Evolutionary conservation across 2,888 invertebrate genomes (phyloP).

Genomic region (Tholera decimalis): DNA sequence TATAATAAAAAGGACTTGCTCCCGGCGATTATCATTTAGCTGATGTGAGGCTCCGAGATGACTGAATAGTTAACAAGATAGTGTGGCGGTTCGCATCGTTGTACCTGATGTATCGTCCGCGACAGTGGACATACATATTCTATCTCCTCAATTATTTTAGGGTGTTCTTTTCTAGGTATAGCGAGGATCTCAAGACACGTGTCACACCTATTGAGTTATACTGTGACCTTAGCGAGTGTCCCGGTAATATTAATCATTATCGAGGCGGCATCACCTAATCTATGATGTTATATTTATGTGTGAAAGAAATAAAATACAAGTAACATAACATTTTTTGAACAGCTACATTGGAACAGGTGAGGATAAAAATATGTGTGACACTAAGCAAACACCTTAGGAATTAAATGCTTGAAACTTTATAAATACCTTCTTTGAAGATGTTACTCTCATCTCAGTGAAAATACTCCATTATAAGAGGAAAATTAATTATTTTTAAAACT

Average conservation of each 20-base stretch:
- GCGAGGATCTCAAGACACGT: constrained; percentile 82
- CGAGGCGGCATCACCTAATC: constrained; percentile 87
- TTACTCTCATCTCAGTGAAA: constrained; percentile 71
- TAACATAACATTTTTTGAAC: constrained; percentile 91
- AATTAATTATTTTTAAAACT: constrained; percentile 67
- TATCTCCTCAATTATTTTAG: constrained; percentile 86
- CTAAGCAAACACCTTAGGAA: constrained; percentile 77
- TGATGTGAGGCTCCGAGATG: constrained; percentile 80
- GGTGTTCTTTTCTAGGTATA: constrained; percentile 91
- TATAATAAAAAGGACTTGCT: constrained; percentile 83
- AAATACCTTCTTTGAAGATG: constrained; percentile 74
- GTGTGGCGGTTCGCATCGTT: constrained; percentile 72
- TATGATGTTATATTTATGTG: constrained; percentile 89
- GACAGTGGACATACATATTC: constrained; percentile 72
- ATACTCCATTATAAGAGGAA: constrained; percentile 74
- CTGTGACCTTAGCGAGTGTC: constrained; percentile 86
- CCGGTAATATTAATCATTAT: constrained; percentile 89
- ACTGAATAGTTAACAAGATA: constrained; percentile 77
- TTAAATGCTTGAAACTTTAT: constrained; percentile 75
- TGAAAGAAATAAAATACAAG: constrained; percentile 88
- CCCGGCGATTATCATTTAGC: constrained; percentile 84
- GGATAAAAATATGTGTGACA: constrained; percentile 88
- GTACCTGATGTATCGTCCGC: constrained; percentile 70
- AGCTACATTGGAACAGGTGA: constrained; percentile 90
- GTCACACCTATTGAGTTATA: constrained; percentile 79